Percentiles rank a stretch among this genome's conserved stretches.
Conservation (phyloP, 2,797 vertebrate genomes). For the Allobates femoralis region DNA sequence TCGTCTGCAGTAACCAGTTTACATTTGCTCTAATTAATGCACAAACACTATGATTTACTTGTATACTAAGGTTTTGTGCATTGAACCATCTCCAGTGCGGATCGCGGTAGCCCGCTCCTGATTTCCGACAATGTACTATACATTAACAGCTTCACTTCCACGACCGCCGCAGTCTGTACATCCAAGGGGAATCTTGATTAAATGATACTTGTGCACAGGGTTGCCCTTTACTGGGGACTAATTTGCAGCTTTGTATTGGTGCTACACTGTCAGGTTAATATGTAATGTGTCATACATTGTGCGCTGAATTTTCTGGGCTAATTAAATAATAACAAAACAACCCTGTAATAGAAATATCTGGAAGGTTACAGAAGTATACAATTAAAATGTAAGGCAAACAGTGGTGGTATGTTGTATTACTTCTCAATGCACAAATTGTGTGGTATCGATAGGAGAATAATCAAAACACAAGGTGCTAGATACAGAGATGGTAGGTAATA, state of each 20-base stretch:
- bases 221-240: constrained; percentile 10
- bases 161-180: not conserved
- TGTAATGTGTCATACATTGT: constrained; percentile 33
- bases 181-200: constrained; percentile 24
- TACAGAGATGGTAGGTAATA: not conserved
- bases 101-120: not conserved
- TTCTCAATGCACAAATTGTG: not conserved
- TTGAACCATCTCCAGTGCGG: not conserved
- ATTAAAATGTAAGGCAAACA: constrained; percentile 25
- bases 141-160: not conserved
- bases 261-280: constrained; percentile 39
- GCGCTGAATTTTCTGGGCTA: constrained; percentile 16
- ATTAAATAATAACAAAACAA: constrained; percentile 47
- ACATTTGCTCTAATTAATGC: constrained; percentile 26
- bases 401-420: not conserved
- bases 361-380: constrained; percentile 25
- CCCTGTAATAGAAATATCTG: constrained; percentile 28
- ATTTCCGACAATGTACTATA: not conserved
- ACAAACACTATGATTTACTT: constrained; percentile 16
- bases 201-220: constrained; percentile 16
- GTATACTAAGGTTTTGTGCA: constrained; percentile 5
- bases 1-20: not conserved
- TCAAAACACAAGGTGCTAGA: not conserved
- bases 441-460: not conserved
- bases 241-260: constrained; percentile 29